These are phyloP conservation scores for Epiblema foenella DNA, from an alignment of 2,888 invertebrate genomes.

Conservation along the genomic window DNA sequence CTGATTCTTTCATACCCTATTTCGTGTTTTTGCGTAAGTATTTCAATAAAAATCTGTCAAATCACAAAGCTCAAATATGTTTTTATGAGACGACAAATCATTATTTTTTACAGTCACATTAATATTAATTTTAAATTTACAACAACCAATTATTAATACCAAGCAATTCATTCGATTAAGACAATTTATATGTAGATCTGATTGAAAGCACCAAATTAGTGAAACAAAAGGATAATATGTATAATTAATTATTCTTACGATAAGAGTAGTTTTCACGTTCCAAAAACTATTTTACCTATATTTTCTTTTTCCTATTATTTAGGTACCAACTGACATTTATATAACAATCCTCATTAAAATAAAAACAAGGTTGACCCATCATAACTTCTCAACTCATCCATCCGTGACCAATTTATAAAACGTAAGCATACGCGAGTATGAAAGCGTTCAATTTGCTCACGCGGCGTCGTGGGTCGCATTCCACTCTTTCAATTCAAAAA, in stretches of 20 bases:
- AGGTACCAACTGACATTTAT: not conserved
- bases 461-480: not conserved
- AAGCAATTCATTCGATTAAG: too few relatives aligned
- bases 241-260: too few relatives aligned
- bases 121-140: too few relatives aligned
- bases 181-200: too few relatives aligned
- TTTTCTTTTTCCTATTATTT: too few relatives aligned
- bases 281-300: not conserved
- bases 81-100: too few relatives aligned
- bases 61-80: not conserved
- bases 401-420: conserved; percentile 23
- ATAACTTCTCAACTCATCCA: conserved; percentile 1
- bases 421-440: conserved; percentile 22
- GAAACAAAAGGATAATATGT: too few relatives aligned
- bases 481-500: not conserved
- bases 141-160: too few relatives aligned
- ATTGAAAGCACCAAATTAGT: too few relatives aligned
- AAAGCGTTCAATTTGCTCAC: conserved; percentile 33
- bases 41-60: not conserved
- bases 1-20: not conserved
- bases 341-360: conserved; percentile 6
- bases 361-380: not conserved
- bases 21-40: not conserved
- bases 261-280: too few relatives aligned
- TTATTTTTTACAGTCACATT: too few relatives aligned